Base-by-base conservation (phyloP, 2,888 invertebrate genomes). In the Eupithecia tripunctaria region DNA sequence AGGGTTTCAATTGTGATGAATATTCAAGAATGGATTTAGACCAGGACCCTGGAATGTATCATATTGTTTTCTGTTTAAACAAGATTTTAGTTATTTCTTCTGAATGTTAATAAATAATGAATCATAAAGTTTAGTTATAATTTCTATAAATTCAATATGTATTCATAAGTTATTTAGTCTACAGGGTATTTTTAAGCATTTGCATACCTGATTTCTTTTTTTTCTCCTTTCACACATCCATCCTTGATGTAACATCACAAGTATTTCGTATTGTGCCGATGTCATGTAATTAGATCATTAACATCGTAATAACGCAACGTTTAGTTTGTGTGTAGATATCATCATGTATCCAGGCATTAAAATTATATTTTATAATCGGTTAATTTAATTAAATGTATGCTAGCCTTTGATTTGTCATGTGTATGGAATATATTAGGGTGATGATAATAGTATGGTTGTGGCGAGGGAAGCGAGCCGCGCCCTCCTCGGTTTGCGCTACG, bases 281-380 rank as follows among this genome's bases (percentile, higher is more conserved):
- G 67, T 73, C 70, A 38, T 65, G 66, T 25, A 62, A 67, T 62
- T 38, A 56, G 27, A 68, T 70, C 68, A 72, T 65, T 65, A 56
- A 70, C 68, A 62, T 75, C 21, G 68, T 70, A 60, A 36, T 43
- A 70, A 60, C 51, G 62, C 78, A 79, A 67, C 78, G 63, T 47
- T 80, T 80, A 78, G 79, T 79, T 76, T 71, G 75, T 82, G 75
- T 81, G 79, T 80, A 80, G 71, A 78, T 77, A 80, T 84, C 80
- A 78, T 81, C 80, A 79, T 21, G 81, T 84, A 86, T 82, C 85
- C 86, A 86, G 86, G 87, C 86, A 85, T 85, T 84, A 84, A 82
- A 85, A 86, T 80, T 84, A 89, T 89, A 90, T 91, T 89, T 87
- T 88, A 88, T 91, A 88, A 89, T 87, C 85, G 82, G 82, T 85